Percentiles rank a stretch among this genome's conserved stretches.
Conservation (phyloP, 2,888 invertebrate genomes). For the Eristalis intricaria region DNA sequence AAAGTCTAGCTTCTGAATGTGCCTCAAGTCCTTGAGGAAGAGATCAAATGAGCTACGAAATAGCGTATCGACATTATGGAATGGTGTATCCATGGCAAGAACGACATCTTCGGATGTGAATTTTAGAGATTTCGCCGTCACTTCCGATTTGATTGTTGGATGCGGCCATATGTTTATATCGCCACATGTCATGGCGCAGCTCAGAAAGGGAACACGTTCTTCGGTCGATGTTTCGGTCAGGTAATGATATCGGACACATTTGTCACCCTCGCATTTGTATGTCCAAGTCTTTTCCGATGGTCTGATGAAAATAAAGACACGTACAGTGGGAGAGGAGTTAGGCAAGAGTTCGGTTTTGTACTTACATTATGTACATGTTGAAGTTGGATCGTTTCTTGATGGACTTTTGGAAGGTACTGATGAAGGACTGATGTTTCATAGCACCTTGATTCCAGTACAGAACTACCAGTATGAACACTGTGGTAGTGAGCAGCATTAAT, state of each 20-base stretch:
- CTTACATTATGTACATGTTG: slow-evolving; percentile 77
- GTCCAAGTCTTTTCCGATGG: slow-evolving; percentile 86
- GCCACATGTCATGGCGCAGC: slow-evolving; percentile 91
- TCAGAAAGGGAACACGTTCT: slow-evolving; percentile 84
- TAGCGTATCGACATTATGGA: slow-evolving; percentile 76
- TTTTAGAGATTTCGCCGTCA: slow-evolving; percentile 85
- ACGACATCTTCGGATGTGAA: slow-evolving; percentile 80
- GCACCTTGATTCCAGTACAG: slow-evolving; percentile 85
- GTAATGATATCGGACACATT: slow-evolving; percentile 85
- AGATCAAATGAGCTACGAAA: slow-evolving; percentile 78
- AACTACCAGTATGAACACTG: slow-evolving; percentile 83
- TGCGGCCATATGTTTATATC: slow-evolving; percentile 88
- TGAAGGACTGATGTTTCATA: slow-evolving; percentile 81
- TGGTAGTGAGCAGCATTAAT: slow-evolving; percentile 83
- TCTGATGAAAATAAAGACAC: slow-evolving; percentile 70
- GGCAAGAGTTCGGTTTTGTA: slow-evolving; percentile 23
- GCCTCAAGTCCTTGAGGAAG: slow-evolving; percentile 79
- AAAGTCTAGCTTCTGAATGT: slow-evolving; percentile 77
- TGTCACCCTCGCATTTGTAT: slow-evolving; percentile 87
- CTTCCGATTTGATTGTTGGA: slow-evolving; percentile 87
- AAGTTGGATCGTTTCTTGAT: slow-evolving; percentile 74
- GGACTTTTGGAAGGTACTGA: slow-evolving; percentile 77
- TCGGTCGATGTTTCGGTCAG: slow-evolving; percentile 78
- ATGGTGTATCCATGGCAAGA: slow-evolving; percentile 77
- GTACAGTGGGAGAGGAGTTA: background rate